These are phyloP conservation scores for Polydrusus cervinus DNA, from an alignment of 2,888 invertebrate genomes.

Conservation along the genomic window DNA sequence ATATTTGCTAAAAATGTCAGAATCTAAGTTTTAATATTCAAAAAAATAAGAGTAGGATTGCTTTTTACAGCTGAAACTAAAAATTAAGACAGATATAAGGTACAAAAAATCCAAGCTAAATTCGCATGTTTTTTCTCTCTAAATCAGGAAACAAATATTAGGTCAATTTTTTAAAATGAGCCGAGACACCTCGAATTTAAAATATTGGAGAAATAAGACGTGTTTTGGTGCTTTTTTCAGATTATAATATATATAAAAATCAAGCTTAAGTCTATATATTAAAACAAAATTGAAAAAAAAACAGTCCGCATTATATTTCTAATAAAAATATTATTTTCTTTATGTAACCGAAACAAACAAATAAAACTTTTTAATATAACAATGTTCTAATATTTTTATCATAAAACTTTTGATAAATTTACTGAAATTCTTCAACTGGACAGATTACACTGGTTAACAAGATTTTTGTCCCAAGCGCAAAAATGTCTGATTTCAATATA, in stretches of 20 bases:
- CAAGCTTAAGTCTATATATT: conserved; percentile 10
- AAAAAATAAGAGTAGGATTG: too few relatives aligned
- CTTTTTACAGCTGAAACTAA: background rate
- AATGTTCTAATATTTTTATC: background rate
- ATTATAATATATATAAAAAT: background rate
- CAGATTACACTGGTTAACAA: too few relatives aligned
- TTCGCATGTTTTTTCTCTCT: background rate
- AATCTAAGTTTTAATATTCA: too few relatives aligned
- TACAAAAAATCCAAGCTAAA: background rate
- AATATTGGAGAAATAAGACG: conserved; percentile 2
- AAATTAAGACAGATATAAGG: conserved; percentile 11
- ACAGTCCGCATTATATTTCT: background rate
- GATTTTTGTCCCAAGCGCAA: too few relatives aligned
- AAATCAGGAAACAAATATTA: background rate
- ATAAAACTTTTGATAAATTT: conserved; percentile 12
- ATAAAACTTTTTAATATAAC: background rate
- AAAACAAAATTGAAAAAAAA: background rate
- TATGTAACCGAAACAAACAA: background rate
- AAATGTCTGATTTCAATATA: too few relatives aligned
- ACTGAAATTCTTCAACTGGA: conserved; percentile 13
- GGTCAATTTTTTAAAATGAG: background rate
- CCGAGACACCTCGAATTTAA: background rate
- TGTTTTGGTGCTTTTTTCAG: conserved; percentile 6
- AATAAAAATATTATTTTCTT: background rate
- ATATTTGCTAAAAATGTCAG: too few relatives aligned